phyloP scores from a whole-genome alignment of 2,797 vertebrate species.

The Poecilia gillii region DNA sequence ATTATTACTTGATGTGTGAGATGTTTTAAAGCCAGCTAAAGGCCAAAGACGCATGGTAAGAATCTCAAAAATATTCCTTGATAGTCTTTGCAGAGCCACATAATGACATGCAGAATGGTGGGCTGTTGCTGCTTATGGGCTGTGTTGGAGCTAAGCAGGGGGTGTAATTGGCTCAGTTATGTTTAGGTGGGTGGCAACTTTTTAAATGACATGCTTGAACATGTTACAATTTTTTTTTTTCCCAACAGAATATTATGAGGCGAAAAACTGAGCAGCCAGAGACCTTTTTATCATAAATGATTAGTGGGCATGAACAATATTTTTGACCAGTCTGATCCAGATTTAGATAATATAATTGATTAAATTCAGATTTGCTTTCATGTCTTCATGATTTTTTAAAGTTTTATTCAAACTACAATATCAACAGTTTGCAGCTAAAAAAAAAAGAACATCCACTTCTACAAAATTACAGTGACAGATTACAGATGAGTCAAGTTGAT shows the following conservation, averaged over 20 bases:
- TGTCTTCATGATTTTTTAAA: background rate
- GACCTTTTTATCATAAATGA: background rate
- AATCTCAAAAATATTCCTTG: background rate
- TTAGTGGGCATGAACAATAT: background rate
- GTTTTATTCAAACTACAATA: background rate
- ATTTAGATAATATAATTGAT: background rate
- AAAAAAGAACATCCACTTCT: no score
- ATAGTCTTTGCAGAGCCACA: background rate
- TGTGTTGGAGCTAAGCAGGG: background rate
- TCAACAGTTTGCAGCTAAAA: background rate
- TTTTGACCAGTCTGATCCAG: background rate
- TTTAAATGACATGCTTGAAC: background rate
- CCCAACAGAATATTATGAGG: background rate
- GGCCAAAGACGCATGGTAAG: background rate
- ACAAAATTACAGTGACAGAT: background rate
- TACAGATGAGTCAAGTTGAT: background rate
- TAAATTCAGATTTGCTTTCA: background rate
- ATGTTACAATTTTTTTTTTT: background rate
- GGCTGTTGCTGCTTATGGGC: background rate
- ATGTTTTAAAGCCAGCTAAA: background rate
- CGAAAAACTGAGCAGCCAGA: background rate
- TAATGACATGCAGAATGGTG: background rate
- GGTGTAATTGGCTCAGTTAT: conserved; percentile 1
- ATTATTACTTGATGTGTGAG: background rate
- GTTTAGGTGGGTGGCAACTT: background rate